Conservation (phyloP, 2,797 vertebrate genomes). For the Esox masquinongy region DNA sequence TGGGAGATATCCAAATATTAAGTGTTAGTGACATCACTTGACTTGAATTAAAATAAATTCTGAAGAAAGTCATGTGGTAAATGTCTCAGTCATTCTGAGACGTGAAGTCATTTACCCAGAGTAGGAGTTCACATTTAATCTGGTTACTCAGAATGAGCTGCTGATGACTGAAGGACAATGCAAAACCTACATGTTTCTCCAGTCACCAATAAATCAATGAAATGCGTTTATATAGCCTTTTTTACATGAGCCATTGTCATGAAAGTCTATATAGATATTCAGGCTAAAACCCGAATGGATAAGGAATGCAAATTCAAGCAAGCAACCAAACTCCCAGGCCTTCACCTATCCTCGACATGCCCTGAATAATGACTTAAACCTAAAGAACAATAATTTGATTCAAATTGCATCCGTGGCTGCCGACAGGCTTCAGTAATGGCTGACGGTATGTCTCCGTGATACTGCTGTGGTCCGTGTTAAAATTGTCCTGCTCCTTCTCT, state of each 20-base stretch:
- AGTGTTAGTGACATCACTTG: slow-evolving; percentile 12
- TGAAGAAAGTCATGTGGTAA: slow-evolving; percentile 28
- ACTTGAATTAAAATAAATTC: slow-evolving; percentile 21
- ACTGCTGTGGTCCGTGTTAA: slow-evolving; percentile 34
- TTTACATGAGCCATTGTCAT: too few relatives aligned
- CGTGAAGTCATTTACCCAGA: slow-evolving; percentile 18
- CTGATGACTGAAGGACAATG: neutral
- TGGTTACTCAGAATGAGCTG: slow-evolving; percentile 41
- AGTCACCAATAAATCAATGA: neutral
- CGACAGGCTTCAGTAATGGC: neutral
- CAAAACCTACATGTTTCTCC: neutral
- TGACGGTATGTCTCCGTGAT: neutral
- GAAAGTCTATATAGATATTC: too few relatives aligned
- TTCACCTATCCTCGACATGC: neutral
- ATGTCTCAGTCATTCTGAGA: slow-evolving; percentile 20
- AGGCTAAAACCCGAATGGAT: too few relatives aligned
- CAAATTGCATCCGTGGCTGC: neutral
- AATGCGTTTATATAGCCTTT: too few relatives aligned
- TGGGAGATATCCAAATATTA: neutral
- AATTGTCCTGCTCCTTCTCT: slow-evolving; percentile 37
- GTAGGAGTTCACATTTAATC: slow-evolving; percentile 40
- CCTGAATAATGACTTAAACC: neutral
- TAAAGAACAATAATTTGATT: neutral
- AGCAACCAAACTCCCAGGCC: neutral
- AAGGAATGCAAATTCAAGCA: too few relatives aligned